phyloP scores from a whole-genome alignment of 2,888 invertebrate species.

The Lasioglossum lativentre region DNA sequence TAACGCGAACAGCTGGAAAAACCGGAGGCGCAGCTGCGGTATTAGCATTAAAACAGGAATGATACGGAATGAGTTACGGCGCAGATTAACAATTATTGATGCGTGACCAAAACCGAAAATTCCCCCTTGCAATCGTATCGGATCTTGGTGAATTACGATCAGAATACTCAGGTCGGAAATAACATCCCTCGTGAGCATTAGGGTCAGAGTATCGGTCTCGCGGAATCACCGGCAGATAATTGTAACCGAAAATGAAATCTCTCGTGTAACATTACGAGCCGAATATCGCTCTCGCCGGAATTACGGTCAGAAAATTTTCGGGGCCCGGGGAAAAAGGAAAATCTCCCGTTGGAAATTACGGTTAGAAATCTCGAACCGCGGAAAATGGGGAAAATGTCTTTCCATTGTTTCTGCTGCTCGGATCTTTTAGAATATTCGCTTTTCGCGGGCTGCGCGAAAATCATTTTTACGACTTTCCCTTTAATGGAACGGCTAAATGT shows the following conservation, averaged over 20 bases:
- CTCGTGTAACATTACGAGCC: conserved; percentile 12
- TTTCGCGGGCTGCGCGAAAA: neutral
- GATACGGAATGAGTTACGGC: conserved; percentile 24
- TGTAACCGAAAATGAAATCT: conserved; percentile 9
- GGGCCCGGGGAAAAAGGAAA: neutral
- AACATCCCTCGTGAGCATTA: conserved; percentile 3
- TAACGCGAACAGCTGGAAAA: neutral
- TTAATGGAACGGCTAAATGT: neutral
- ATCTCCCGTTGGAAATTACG: neutral
- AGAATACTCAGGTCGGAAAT: conserved; percentile 8
- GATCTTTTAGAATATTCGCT: neutral
- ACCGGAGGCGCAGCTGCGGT: neutral
- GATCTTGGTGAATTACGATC: conserved; percentile 8
- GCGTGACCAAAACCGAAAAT: neutral
- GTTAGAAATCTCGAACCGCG: neutral
- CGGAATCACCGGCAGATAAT: conserved; percentile 3
- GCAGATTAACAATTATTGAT: neutral
- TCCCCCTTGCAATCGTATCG: conserved; percentile 12
- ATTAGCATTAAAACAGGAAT: neutral
- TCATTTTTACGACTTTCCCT: neutral
- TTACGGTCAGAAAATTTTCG: neutral
- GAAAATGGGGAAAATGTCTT: neutral
- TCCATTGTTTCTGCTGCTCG: neutral
- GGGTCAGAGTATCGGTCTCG: conserved; percentile 4
- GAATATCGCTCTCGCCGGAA: neutral